Evolutionary conservation across 2,113 vertebrate species (phyloP).

Genomic region (Spea bombifrons): DNA sequence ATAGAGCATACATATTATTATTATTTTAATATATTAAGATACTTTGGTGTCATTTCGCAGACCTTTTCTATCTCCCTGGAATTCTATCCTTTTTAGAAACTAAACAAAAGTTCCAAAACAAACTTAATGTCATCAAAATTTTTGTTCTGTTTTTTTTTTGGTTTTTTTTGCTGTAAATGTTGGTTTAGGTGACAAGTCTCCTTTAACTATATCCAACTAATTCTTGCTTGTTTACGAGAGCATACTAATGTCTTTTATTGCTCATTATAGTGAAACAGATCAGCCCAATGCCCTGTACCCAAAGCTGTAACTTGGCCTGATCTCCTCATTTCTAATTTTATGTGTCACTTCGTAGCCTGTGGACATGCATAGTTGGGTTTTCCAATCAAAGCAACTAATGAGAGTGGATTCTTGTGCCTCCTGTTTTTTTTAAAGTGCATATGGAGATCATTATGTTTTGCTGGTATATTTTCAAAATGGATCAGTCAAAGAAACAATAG

Average conservation of each 20-base stretch:
- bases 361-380: neutral
- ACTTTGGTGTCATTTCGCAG: too few species aligned
- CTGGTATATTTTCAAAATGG: neutral
- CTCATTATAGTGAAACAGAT: neutral
- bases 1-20: too few species aligned
- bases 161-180: too few species aligned
- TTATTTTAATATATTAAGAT: too few species aligned
- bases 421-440: neutral
- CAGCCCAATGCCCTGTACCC: neutral
- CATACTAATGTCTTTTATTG: neutral
- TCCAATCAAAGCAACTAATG: slow-evolving; percentile 11
- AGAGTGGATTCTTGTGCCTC: neutral
- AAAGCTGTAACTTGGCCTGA: neutral
- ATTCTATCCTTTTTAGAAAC: too few species aligned
- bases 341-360: neutral
- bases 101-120: too few species aligned
- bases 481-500: neutral
- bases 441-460: slow-evolving; percentile 6
- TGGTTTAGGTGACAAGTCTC: neutral
- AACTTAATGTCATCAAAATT: too few species aligned
- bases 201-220: neutral
- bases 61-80: too few species aligned
- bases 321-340: slow-evolving; percentile 29
- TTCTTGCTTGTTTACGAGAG: neutral
- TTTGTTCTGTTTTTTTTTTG: too few species aligned